Evolutionary conservation across 2,888 invertebrate genomes (phyloP), one percentile per base, ranked within the genome.

Genomic region (Oxyteleia sp.): DNA sequence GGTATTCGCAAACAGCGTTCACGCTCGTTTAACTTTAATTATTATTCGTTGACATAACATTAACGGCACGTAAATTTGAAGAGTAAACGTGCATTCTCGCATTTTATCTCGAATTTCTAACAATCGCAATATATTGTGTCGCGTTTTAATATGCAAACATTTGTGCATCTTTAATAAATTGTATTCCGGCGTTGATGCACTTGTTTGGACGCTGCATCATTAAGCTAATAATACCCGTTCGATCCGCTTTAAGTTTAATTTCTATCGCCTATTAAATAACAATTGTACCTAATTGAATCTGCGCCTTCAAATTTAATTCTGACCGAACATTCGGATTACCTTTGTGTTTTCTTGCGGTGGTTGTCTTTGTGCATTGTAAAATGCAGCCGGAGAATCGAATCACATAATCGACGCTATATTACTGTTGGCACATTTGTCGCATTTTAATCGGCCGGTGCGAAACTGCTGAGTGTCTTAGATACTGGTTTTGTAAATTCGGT

Each of bases 321-420:
- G 49, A 11, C 26, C 43, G 53, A 61, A 35, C 68, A 74, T 61
- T 74, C 80, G 72, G 61, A 51, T 80, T 61, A 59, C 66, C 68
- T 74, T 80, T 74, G 80, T 79, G 80, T 55, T 59, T 61, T 59
- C 47, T 61, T 3, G 41, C 55, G 15, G 49, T 68, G 81, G 74
- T 81, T 81, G 81, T 81, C 81, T 81, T 81, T 68, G 74, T 59
- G 74, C 49, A 32, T n/a, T 53, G 81, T 74, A 81, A 72, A 80
- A 74, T 41, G 57, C 57, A 71, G 35, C 59, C 64, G 57, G 32
- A 7, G 26, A 81, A 49, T 68, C 71, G 74, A 81, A 81, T 81
- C 74, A 53, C 81, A 71, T 66, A 49, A 59, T 63, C 26, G 38
- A 69, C 32, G 64, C 72, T 80, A 64, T 55, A 75, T 51, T 51